phyloP scores from a whole-genome alignment of 2,113 vertebrate genomes.

The Gallinago undulata region DNA sequence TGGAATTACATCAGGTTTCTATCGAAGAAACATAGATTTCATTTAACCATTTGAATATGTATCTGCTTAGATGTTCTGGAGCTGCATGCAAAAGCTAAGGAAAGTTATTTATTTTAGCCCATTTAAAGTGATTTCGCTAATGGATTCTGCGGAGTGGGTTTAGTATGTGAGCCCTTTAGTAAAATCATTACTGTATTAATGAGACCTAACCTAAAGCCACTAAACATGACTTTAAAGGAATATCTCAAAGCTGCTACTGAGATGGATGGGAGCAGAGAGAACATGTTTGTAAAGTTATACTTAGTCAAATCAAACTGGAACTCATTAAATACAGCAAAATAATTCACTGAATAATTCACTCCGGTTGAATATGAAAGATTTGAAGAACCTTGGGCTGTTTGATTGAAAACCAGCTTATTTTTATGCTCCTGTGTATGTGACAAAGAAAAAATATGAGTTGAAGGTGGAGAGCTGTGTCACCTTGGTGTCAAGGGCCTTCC shows the following conservation, averaged over 20 bases:
- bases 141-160: conserved; percentile 11
- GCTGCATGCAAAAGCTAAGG: background rate
- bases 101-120: conserved; percentile 42
- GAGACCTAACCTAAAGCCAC: conserved; percentile 52
- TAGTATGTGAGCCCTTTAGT: conserved; percentile 12
- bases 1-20: background rate
- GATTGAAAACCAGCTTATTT: conserved; percentile 55
- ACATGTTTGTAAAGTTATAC: conserved; percentile 14
- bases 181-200: conserved; percentile 45
- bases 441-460: conserved; percentile 11
- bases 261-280: conserved; percentile 39
- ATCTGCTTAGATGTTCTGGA: background rate
- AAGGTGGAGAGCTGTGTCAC: conserved; percentile 5
- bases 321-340: conserved; percentile 59
- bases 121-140: conserved; percentile 13
- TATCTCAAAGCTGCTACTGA: background rate
- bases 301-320: conserved; percentile 18
- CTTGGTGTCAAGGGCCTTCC: background rate
- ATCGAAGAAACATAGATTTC: background rate
- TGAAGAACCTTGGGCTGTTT: conserved; percentile 44
- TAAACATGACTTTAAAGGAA: conserved; percentile 19
- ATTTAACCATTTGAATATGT: background rate
- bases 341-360: conserved; percentile 61
- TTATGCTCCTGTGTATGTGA: conserved; percentile 9
- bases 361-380: background rate